Evolutionary conservation across 2,113 vertebrate genomes (phyloP).

Genomic region (Deroptyus accipitrinus): DNA sequence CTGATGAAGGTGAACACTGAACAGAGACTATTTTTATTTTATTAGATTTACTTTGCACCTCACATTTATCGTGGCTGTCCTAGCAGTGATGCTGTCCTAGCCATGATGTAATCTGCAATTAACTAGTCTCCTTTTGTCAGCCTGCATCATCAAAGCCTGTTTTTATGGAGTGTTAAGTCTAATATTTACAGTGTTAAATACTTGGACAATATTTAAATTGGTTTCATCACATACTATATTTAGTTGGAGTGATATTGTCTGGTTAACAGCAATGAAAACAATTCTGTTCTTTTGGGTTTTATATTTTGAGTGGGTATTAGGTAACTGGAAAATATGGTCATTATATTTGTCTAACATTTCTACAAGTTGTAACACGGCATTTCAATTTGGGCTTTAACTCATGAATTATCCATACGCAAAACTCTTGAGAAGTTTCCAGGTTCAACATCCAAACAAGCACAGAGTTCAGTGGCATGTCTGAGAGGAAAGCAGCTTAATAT

Average conservation of each 20-base stretch:
- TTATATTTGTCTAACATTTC: constrained; percentile 71
- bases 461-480: constrained; percentile 43
- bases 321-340: constrained; percentile 69
- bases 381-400: constrained; percentile 63
- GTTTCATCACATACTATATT: constrained; percentile 69
- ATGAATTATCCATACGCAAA: constrained; percentile 61
- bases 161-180: constrained; percentile 68
- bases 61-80: constrained; percentile 52
- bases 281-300: constrained; percentile 57
- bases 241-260: constrained; percentile 68
- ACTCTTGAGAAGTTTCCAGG: constrained; percentile 60
- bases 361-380: constrained; percentile 66
- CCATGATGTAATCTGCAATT: constrained; percentile 72
- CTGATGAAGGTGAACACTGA: constrained; percentile 50
- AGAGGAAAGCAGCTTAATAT: constrained; percentile 50
- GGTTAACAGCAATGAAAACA: constrained; percentile 69
- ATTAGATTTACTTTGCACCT: constrained; percentile 63
- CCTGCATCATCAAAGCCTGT: constrained; percentile 65
- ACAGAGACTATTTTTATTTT: constrained; percentile 34
- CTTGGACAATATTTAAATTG: constrained; percentile 72
- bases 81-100: constrained; percentile 52
- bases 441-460: constrained; percentile 61
- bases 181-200: constrained; percentile 72
- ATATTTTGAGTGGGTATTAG: constrained; percentile 62
- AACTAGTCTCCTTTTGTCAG: constrained; percentile 71